Evolutionary conservation across 2,888 invertebrate species (phyloP).

Genomic region (Esperia sulphurella): DNA sequence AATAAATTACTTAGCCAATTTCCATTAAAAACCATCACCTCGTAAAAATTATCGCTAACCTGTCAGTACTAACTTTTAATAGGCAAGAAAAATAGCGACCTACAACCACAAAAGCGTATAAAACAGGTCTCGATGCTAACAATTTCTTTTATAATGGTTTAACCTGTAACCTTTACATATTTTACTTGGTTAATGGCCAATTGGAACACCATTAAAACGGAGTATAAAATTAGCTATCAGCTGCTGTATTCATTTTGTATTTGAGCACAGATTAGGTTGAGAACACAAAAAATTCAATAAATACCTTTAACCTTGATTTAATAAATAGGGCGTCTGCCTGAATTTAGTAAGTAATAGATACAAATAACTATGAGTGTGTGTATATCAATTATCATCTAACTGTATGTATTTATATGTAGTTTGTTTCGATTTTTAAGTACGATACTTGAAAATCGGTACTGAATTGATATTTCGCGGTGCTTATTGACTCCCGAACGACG

Average conservation of each 20-base stretch:
- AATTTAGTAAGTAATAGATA: too few species aligned
- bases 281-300: background rate
- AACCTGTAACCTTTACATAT: background rate
- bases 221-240: slow-evolving; percentile 4
- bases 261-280: background rate
- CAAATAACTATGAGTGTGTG: too few species aligned
- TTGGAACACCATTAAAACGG: slow-evolving; percentile 2
- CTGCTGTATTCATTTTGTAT: slow-evolving; percentile 1
- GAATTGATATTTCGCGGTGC: too few species aligned
- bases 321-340: too few species aligned
- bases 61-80: background rate
- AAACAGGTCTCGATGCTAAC: background rate
- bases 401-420: too few species aligned
- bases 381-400: too few species aligned
- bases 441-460: too few species aligned
- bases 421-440: too few species aligned
- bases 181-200: slow-evolving; percentile 1
- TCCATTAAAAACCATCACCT: too few species aligned
- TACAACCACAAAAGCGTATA: background rate
- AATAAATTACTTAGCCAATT: too few species aligned
- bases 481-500: too few species aligned
- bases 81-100: background rate
- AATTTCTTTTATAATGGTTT: background rate
- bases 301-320: too few species aligned
- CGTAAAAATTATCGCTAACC: background rate